Percentiles rank a stretch among this genome's conserved stretches.
Evolutionary conservation across 2,888 invertebrate species (phyloP).

Genomic region (Mayetiola destructor): DNA sequence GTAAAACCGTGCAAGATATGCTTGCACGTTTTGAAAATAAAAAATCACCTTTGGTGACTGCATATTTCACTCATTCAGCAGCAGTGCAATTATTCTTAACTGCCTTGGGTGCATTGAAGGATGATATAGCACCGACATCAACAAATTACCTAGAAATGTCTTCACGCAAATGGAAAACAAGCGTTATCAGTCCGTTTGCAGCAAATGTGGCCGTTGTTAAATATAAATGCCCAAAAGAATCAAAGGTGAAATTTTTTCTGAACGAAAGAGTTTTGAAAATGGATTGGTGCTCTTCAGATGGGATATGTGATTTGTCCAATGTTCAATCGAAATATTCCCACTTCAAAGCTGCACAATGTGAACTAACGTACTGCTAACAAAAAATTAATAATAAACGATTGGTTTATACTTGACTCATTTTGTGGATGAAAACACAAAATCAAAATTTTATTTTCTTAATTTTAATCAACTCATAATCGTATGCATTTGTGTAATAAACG

Average conservation of each 20-base stretch:
- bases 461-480: too few species aligned
- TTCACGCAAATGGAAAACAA: constrained; percentile 52
- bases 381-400: too few species aligned
- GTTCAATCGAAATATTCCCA: constrained; percentile 40
- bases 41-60: constrained; percentile 44
- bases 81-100: constrained; percentile 45
- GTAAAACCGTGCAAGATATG: constrained; percentile 58
- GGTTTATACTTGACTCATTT: too few species aligned
- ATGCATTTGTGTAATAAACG: too few species aligned
- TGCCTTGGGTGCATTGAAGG: constrained; percentile 48
- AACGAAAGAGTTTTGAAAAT: constrained; percentile 49
- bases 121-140: constrained; percentile 44
- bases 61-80: constrained; percentile 52
- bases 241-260: constrained; percentile 47
- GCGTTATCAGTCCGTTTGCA: constrained; percentile 53
- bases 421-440: too few species aligned
- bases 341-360: background rate
- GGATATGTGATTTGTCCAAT: constrained; percentile 54
- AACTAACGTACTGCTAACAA: too few species aligned
- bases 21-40: constrained; percentile 44
- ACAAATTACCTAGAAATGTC: constrained; percentile 46
- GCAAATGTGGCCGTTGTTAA: constrained; percentile 60
- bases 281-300: constrained; percentile 50
- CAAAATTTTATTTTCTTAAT: too few species aligned
- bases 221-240: constrained; percentile 38